Conservation (phyloP, 2,113 vertebrate species). For the Nymphicus hollandicus region DNA sequence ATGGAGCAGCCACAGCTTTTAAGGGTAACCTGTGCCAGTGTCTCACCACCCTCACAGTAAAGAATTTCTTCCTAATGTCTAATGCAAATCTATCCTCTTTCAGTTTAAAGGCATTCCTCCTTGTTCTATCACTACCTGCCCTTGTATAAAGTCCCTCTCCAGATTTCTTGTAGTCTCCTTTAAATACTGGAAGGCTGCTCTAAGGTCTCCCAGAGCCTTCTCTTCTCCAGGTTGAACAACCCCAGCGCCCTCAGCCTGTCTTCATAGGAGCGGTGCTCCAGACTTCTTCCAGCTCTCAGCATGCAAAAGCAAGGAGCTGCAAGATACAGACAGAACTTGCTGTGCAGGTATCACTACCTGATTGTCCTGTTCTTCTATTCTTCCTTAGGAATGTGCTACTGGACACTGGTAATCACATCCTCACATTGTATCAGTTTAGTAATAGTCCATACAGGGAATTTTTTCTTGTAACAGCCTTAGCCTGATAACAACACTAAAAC, state of each 20-base stretch:
- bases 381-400: not conserved
- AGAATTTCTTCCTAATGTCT: not conserved
- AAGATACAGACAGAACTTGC: not conserved
- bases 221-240: not conserved
- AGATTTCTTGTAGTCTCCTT: not conserved
- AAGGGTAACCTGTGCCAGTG: not conserved
- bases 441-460: not conserved
- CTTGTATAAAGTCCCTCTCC: not conserved
- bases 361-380: not conserved
- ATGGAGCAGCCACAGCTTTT: not conserved
- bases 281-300: not conserved
- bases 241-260: not conserved
- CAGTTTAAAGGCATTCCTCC: not conserved
- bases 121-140: not conserved
- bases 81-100: not conserved
- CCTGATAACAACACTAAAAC: not conserved
- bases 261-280: not conserved
- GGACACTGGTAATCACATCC: not conserved
- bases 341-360: not conserved
- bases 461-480: not conserved
- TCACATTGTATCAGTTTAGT: not conserved
- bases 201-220: not conserved
- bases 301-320: not conserved
- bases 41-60: not conserved
- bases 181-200: not conserved